phyloP scores from a whole-genome alignment of 2,888 invertebrate genomes.

The Agrypnus murinus region DNA sequence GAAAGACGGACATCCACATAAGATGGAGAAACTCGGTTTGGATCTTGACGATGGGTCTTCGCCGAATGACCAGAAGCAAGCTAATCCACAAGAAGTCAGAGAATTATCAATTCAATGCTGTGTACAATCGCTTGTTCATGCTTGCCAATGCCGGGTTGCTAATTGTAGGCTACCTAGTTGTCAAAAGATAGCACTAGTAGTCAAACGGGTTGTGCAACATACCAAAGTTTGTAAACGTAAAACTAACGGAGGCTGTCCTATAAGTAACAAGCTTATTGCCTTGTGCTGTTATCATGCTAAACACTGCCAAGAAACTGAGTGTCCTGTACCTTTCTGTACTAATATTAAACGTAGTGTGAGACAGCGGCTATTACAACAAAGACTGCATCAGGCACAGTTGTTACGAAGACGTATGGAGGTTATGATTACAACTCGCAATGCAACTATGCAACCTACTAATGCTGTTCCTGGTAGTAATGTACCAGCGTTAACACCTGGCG shows the following conservation, averaged over 20 bases:
- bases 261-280: conserved; percentile 99
- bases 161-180: conserved; percentile 98
- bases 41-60: conserved; percentile 95
- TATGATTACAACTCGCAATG: conserved; percentile 85
- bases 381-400: conserved; percentile 95
- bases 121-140: conserved; percentile 85
- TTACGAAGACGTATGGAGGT: conserved; percentile 89
- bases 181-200: conserved; percentile 99
- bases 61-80: conserved; percentile 88
- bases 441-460: conserved; percentile 68
- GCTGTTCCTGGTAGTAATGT: conserved; percentile 62
- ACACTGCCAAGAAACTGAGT: conserved; percentile 97
- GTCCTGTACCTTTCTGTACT: conserved; percentile 98
- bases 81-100: conserved; percentile 84
- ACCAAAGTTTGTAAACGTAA: conserved; percentile 97
- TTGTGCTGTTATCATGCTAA: conserved; percentile 99
- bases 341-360: conserved; percentile 98
- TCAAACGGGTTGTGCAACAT: conserved; percentile 98
- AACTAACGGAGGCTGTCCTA: conserved; percentile 97
- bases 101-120: conserved; percentile 80
- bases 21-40: conserved; percentile 97
- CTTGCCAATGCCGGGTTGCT: conserved; percentile 86
- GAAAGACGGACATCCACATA: conserved; percentile 95
- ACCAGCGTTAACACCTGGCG: conserved; percentile 69
- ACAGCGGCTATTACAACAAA: conserved; percentile 96